phyloP scores from a whole-genome alignment of 2,113 vertebrate genomes.

The Acanthochromis polyacanthus region DNA sequence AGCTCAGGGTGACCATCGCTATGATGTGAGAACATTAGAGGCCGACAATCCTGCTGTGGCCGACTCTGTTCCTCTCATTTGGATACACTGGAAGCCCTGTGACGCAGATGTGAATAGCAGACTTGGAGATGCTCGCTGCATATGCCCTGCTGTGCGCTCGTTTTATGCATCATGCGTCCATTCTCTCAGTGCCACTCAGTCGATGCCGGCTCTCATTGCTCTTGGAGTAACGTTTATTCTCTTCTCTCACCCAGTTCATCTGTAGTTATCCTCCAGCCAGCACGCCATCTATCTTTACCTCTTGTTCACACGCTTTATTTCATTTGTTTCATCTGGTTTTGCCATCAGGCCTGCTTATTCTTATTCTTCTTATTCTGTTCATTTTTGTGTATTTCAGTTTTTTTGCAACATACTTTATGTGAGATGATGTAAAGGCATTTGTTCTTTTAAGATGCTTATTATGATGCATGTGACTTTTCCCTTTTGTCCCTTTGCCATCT shows the following conservation, averaged over 20 bases:
- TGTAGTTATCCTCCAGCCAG: slow-evolving; percentile 50
- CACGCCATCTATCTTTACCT: slow-evolving; percentile 32
- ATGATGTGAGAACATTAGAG: slow-evolving; percentile 73
- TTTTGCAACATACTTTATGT: slow-evolving; percentile 10
- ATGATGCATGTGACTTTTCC: not conserved
- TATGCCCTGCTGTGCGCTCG: slow-evolving; percentile 43
- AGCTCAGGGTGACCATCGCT: slow-evolving; percentile 40
- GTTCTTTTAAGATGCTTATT: not conserved
- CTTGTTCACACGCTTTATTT: slow-evolving; percentile 11
- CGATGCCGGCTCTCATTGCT: slow-evolving; percentile 18
- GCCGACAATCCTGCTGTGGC: slow-evolving; percentile 60
- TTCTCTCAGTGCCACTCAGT: slow-evolving; percentile 49
- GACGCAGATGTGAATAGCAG: slow-evolving; percentile 72
- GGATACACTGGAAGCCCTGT: slow-evolving; percentile 38
- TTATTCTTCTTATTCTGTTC: slow-evolving; percentile 23
- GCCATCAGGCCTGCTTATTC: slow-evolving; percentile 32
- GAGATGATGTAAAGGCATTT: not conserved
- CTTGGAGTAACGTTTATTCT: slow-evolving; percentile 40
- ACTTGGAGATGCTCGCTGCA: slow-evolving; percentile 40
- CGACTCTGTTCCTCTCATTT: slow-evolving; percentile 66
- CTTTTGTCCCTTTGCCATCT: not conserved
- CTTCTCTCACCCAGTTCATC: slow-evolving; percentile 60
- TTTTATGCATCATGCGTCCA: slow-evolving; percentile 36
- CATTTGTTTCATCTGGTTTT: slow-evolving; percentile 40
- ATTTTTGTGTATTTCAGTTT: slow-evolving; percentile 2